Evolutionary conservation across 1,140 invertebrate species (phyloP).

Genomic region (Lasioglossum albipes): DNA sequence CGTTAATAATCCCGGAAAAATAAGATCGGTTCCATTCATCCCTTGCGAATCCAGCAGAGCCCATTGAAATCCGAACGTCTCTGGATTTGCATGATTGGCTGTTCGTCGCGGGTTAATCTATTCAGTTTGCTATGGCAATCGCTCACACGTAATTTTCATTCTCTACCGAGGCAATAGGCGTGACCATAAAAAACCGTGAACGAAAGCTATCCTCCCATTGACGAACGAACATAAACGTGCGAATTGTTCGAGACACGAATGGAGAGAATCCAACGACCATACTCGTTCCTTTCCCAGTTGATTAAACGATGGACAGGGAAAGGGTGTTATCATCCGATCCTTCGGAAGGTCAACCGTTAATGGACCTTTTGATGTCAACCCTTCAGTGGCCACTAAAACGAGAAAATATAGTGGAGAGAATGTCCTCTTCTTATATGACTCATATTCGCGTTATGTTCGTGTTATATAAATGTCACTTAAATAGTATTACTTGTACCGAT

Average conservation of each 20-base stretch:
- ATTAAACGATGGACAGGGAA: no score
- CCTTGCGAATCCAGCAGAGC: background rate
- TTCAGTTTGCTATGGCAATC: constrained; percentile 25
- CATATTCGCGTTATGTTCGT: no score
- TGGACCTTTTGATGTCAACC: no score
- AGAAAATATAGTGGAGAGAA: no score
- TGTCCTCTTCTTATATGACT: no score
- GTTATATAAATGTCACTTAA: no score
- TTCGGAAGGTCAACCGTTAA: no score
- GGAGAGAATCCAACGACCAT: background rate
- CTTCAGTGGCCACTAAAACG: no score
- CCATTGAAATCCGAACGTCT: constrained; percentile 16
- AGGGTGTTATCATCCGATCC: no score
- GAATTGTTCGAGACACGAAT: background rate
- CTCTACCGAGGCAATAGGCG: no score
- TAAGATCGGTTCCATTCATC: background rate
- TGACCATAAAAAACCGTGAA: constrained; percentile 2
- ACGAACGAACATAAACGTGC: background rate
- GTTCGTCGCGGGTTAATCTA: constrained; percentile 23
- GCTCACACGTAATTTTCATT: background rate
- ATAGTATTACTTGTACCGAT: no score
- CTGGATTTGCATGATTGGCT: constrained; percentile 2
- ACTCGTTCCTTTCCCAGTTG: no score
- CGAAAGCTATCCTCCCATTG: background rate
- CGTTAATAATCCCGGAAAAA: background rate